phyloP scores from a whole-genome alignment of 2,888 invertebrate species.

The Mantis religiosa region DNA sequence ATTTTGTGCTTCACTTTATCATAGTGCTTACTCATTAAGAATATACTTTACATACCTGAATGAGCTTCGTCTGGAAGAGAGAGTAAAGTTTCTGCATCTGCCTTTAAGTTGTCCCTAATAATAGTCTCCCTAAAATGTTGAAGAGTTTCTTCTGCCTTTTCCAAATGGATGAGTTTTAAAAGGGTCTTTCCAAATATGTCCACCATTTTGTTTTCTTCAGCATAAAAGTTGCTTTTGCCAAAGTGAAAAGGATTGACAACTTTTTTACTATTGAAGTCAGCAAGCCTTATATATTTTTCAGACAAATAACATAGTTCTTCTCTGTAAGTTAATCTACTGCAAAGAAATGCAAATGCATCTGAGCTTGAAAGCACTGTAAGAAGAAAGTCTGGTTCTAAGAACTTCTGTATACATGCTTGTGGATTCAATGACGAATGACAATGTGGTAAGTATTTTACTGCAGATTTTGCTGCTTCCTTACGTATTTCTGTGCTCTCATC shows the following conservation, averaged over 20 bases:
- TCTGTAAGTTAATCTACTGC: neutral
- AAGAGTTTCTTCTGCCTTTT: neutral
- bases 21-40: too few species aligned
- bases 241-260: conserved; percentile 23
- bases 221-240: conserved; percentile 24
- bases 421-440: neutral
- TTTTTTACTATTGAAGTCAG: neutral
- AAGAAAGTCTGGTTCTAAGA: neutral
- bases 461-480: conserved; percentile 40
- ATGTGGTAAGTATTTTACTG: neutral
- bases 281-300: neutral
- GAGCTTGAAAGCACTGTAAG: neutral
- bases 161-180: neutral
- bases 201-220: conserved; percentile 17
- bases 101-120: neutral
- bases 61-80: neutral
- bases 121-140: neutral
- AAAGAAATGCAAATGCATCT: neutral
- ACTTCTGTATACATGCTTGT: neutral
- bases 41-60: neutral
- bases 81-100: neutral
- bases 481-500: conserved; percentile 54
- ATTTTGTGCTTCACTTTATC: too few species aligned
- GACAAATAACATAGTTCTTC: neutral
- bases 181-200: neutral